Conservation (phyloP, 2,888 invertebrate genomes). For the Chloromyia formosa region DNA sequence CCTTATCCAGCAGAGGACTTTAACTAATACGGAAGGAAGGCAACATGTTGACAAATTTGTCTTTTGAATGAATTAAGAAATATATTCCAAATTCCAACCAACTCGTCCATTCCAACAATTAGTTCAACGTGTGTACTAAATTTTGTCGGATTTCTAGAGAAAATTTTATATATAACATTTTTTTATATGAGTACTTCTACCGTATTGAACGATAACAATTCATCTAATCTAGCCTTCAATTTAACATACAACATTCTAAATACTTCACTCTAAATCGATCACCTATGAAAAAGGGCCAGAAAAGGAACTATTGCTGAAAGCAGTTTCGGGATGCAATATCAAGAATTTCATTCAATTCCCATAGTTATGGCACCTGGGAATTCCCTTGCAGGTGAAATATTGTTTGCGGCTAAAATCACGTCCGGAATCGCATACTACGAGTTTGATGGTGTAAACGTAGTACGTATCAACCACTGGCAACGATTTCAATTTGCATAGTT, state of each 20-base stretch:
- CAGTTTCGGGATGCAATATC: neutral
- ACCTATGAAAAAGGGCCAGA: neutral
- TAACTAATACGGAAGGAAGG: no score
- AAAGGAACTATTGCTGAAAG: neutral
- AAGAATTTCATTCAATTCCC: neutral
- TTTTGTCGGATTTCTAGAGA: no score
- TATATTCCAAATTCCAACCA: no score
- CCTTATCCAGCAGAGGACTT: no score
- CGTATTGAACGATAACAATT: no score
- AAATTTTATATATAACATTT: no score
- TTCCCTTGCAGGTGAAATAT: neutral
- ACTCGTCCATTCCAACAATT: no score
- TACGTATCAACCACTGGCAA: neutral
- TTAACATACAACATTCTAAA: neutral
- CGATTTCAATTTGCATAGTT: slow-evolving; percentile 27
- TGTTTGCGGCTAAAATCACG: neutral
- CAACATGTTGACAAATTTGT: no score
- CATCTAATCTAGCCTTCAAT: neutral
- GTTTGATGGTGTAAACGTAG: no score
- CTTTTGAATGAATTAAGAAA: no score
- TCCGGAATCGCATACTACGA: neutral
- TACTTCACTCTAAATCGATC: neutral
- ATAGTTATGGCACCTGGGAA: neutral
- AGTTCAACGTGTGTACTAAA: no score
- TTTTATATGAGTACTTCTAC: no score